These are phyloP conservation scores for Neodiprion lecontei DNA, from an alignment of 1,140 invertebrate species.

Conservation along the genomic window DNA sequence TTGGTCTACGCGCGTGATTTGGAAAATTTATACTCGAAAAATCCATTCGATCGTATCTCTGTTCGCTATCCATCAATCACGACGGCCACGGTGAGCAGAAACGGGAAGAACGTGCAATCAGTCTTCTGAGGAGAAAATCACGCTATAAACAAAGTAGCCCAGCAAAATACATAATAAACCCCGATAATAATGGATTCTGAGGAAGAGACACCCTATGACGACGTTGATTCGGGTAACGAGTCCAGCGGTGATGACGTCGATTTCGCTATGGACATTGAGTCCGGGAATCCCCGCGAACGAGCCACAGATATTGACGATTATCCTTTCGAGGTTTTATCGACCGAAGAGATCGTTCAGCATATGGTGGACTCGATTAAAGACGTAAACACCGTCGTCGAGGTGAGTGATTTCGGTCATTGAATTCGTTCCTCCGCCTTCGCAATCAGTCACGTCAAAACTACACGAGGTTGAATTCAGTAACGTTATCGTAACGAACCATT, in stretches of 20 bases:
- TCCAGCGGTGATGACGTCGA: constrained; percentile 91
- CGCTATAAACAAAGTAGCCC: no score
- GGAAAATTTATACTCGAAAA: no score
- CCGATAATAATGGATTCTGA: constrained; percentile 82
- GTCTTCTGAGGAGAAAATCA: no score
- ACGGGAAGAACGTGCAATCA: no score
- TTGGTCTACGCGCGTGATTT: no score
- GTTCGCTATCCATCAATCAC: no score
- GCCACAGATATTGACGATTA: constrained; percentile 87
- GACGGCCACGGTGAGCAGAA: no score
- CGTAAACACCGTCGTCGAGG: constrained; percentile 88
- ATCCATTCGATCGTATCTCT: no score
- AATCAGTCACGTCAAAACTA: constrained; percentile 3
- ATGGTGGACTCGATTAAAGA: constrained; percentile 98
- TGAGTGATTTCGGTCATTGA: constrained; percentile 53
- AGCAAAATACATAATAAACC: no score
- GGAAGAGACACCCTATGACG: constrained; percentile 85
- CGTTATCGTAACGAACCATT: no score
- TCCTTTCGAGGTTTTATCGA: constrained; percentile 92
- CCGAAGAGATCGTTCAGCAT: constrained; percentile 95
- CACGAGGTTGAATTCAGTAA: no score
- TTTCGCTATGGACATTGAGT: constrained; percentile 90
- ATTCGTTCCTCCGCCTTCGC: not conserved
- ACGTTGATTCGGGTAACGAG: constrained; percentile 90
- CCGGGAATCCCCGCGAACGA: constrained; percentile 76